Percentiles rank a stretch among this genome's conserved stretches.
Evolutionary conservation across 2,113 vertebrate genomes (phyloP).

Genomic region (Lota lota): DNA sequence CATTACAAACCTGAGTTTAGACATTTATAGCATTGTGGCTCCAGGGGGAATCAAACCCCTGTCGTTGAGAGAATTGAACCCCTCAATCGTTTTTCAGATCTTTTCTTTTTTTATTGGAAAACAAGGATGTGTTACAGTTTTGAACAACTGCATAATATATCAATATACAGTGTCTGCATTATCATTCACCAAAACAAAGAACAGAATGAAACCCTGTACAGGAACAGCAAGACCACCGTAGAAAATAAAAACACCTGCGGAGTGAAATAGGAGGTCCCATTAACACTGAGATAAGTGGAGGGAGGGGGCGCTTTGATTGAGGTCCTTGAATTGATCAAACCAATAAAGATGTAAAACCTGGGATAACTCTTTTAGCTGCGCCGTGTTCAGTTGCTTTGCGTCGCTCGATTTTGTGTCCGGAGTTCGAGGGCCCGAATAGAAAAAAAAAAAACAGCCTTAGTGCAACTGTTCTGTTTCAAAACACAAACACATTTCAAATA

Average conservation of each 20-base stretch:
- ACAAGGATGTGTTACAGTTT: conserved; percentile 51
- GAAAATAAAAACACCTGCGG: conserved; percentile 64
- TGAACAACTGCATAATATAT: conserved; percentile 63
- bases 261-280: background rate
- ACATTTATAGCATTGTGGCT: too few relatives aligned
- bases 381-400: too few relatives aligned
- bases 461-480: conserved; percentile 23
- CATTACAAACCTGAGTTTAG: too few relatives aligned
- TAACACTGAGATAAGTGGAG: background rate
- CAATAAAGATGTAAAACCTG: too few relatives aligned
- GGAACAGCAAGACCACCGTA: conserved; percentile 79
- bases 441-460: conserved; percentile 43
- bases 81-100: background rate
- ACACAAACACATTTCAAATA: conserved; percentile 22
- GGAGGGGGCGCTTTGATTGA: background rate
- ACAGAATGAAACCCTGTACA: background rate
- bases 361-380: too few relatives aligned
- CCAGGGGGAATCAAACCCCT: too few relatives aligned
- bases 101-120: conserved; percentile 68
- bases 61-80: too few relatives aligned
- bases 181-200: conserved; percentile 69
- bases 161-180: conserved; percentile 72
- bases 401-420: too few relatives aligned
- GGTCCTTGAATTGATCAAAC: too few relatives aligned
- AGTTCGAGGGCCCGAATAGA: conserved; percentile 81